phyloP scores from a whole-genome alignment of 2,113 vertebrate species.

The Elaphurus davidianus region DNA sequence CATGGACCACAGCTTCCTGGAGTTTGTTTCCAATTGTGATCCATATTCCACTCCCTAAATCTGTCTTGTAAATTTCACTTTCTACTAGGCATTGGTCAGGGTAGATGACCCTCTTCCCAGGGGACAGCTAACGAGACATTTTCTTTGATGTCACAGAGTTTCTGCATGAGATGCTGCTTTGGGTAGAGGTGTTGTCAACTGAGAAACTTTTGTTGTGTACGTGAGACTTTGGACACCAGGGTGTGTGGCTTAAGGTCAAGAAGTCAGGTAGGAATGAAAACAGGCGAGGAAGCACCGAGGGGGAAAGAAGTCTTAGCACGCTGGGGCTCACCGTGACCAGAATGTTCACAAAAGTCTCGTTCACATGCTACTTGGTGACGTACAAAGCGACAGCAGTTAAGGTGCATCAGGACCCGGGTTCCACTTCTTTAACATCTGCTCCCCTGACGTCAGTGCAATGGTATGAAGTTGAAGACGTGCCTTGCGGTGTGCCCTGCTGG shows the following conservation, averaged over 20 bases:
- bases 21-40: neutral
- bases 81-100: neutral
- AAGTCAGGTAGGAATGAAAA: neutral
- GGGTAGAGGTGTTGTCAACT: neutral
- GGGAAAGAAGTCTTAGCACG: neutral
- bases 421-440: neutral
- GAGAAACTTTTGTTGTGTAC: neutral
- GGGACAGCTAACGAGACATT: neutral
- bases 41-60: neutral
- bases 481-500: neutral
- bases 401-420: neutral
- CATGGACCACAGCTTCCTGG: neutral
- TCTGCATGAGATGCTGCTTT: neutral
- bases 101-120: neutral
- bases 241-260: neutral
- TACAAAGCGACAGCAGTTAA: neutral
- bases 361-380: neutral
- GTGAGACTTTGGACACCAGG: neutral
- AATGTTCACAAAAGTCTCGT: neutral
- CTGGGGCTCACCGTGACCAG: neutral
- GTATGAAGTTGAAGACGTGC: neutral
- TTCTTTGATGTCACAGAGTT: neutral
- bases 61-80: neutral
- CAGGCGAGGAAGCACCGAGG: neutral
- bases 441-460: neutral